Evolutionary conservation across 1,140 invertebrate species (phyloP), one percentile per base, ranked within the genome.

Genomic region (Pollicipes pollicipes): DNA sequence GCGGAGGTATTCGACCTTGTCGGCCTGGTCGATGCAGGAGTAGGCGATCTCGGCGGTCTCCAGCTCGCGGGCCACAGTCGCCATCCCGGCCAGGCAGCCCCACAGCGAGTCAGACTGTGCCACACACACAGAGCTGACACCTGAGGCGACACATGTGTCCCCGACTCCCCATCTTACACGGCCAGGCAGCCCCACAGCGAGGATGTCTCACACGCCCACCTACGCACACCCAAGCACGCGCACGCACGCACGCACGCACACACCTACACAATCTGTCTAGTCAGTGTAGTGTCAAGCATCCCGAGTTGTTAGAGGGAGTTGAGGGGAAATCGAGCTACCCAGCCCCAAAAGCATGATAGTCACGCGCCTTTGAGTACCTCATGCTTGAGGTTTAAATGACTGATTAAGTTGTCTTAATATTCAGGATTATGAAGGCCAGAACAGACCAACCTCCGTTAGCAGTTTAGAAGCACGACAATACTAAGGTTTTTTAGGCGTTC

Each of bases 31-130:
- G 70, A 97, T 90, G 30, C 91, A 88, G n/a, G 92, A 89, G 81
- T 95, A 98, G 17, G 92, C 90, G 77, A 95, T 88, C 83, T 97
- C 93, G 1, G 93, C 93, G 32, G 91, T 87, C 64, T 87, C 84
- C 30, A 96, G 80, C 75, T 93, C 84, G 77, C 87, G 88, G 67
- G 85, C 85, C 74, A 90, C 86, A 68, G 88, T 88, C 24, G 93
- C 87, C 79, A 95, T 83, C 0, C 90, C 90, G 3, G 93, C 94
- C 73, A 97, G 82, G 76, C 90, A 91, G 0, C 92, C 89, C 94
- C 95, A 97, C 27, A 96, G 79, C 45, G 85, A 86, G 74, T 90
- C 88, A 76, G 93, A 90, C 85, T 85, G 72, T 2, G 8, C 69
- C 28, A 74, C 28, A 10, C 45, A 58, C 45, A 58, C 13, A 3